A percentile compares a stretch with the other conserved stretches of the same genome.
These are phyloP conservation scores for Tricholauxania praeusta DNA, from an alignment of 2,888 invertebrate species.

Conservation along the genomic window DNA sequence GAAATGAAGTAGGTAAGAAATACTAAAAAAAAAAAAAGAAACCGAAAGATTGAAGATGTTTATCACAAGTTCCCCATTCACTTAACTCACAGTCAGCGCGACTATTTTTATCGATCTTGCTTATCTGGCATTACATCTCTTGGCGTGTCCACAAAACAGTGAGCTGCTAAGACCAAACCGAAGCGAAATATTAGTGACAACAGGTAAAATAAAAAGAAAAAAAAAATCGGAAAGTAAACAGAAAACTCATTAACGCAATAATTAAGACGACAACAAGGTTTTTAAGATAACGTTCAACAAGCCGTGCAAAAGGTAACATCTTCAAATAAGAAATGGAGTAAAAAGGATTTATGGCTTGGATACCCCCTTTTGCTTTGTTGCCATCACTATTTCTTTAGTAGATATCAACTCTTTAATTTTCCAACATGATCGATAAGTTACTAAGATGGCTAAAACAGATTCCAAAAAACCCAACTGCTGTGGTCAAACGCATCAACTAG, in stretches of 20 bases:
- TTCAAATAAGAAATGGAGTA: constrained; percentile 17
- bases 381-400: not conserved
- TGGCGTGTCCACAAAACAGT: constrained; percentile 25
- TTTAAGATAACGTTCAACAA: constrained; percentile 49
- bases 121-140: constrained; percentile 36
- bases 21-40: not conserved
- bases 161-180: constrained; percentile 4
- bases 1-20: constrained; percentile 15
- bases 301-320: constrained; percentile 8
- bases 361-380: not conserved
- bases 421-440: constrained; percentile 25
- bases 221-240: constrained; percentile 38
- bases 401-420: constrained; percentile 3
- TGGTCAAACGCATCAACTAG: constrained; percentile 13
- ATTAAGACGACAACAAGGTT: constrained; percentile 57
- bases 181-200: constrained; percentile 17
- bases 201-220: constrained; percentile 15
- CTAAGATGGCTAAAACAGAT: not conserved
- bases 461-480: not conserved
- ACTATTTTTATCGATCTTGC: constrained; percentile 35
- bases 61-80: constrained; percentile 20
- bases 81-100: constrained; percentile 1
- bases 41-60: constrained; percentile 23
- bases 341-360: not conserved
- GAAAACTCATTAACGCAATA: constrained; percentile 58